Conservation (phyloP, 2,113 vertebrate species). For the Zapornia atra region DNA sequence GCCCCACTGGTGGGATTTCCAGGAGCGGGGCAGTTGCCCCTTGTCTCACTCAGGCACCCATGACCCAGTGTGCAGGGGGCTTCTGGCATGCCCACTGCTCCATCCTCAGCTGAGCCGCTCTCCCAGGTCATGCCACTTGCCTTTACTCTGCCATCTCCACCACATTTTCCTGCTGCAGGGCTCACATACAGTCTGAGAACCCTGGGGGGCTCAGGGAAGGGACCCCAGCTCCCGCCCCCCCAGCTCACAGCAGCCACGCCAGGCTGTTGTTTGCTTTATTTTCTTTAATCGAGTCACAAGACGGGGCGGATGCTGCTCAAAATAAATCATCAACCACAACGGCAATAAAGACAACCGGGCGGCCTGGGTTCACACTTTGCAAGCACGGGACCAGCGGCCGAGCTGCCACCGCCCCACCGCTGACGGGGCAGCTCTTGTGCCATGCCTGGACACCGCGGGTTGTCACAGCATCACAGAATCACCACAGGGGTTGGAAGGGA, state of each 20-base stretch:
- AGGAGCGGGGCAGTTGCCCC: neutral
- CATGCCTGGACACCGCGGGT: neutral
- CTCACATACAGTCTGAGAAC: accelerated
- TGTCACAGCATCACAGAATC: neutral
- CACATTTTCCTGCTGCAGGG: neutral
- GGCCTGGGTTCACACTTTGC: neutral
- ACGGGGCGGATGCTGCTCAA: neutral
- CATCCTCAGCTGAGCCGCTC: accelerated
- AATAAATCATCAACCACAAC: constrained; percentile 51
- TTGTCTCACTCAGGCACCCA: accelerated
- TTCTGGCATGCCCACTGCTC: neutral
- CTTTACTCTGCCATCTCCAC: neutral
- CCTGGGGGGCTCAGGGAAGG: neutral
- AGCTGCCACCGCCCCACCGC: neutral
- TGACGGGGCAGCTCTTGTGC: neutral
- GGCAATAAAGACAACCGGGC: neutral
- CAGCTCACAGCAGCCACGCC: neutral
- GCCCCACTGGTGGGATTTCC: neutral
- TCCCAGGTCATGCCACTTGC: neutral
- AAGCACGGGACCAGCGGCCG: accelerated
- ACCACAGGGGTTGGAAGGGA: too few relatives aligned
- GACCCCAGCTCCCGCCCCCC: neutral
- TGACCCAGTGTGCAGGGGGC: accelerated
- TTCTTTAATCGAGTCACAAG: constrained; percentile 34
- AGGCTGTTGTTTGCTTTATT: neutral